Percentiles rank a stretch among this genome's conserved stretches.
Evolutionary conservation across 2,888 invertebrate genomes (phyloP).

Genomic region (Exephanes ischioxanthus): DNA sequence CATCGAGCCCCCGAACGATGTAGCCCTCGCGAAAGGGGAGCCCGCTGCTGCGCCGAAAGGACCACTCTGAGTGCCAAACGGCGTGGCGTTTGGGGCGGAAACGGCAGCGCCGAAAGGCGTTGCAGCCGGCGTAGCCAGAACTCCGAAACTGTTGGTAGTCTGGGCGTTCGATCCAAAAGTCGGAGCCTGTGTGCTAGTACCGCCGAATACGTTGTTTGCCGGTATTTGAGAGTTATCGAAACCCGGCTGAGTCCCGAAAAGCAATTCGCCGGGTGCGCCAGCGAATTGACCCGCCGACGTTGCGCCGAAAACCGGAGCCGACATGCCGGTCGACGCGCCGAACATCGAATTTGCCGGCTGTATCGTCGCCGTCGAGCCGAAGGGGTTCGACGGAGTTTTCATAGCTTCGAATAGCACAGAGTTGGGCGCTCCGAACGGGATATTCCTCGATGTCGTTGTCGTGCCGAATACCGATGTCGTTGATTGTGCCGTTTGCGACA

Average conservation of each 20-base stretch:
- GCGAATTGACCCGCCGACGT: constrained; percentile 71
- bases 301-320: constrained; percentile 76
- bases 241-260: constrained; percentile 74
- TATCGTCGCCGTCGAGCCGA: constrained; percentile 64
- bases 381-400: constrained; percentile 68
- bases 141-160: constrained; percentile 64
- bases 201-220: constrained; percentile 76
- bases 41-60: constrained; percentile 31
- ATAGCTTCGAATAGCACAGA: constrained; percentile 75
- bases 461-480: constrained; percentile 72
- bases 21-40: constrained; percentile 58
- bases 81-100: constrained; percentile 60
- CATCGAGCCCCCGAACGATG: constrained; percentile 54
- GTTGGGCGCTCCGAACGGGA: constrained; percentile 68
- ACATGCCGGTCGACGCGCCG: constrained; percentile 48
- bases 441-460: constrained; percentile 65
- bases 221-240: constrained; percentile 73
- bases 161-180: constrained; percentile 70
- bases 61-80: constrained; percentile 64
- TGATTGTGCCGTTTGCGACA: constrained; percentile 74
- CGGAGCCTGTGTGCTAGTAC: constrained; percentile 61
- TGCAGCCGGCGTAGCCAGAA: constrained; percentile 49
- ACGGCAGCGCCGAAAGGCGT: constrained; percentile 67
- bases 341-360: constrained; percentile 61
- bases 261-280: constrained; percentile 57